Evolutionary conservation across 2,113 vertebrate species (phyloP).

Genomic region (Prietella phreatophila): DNA sequence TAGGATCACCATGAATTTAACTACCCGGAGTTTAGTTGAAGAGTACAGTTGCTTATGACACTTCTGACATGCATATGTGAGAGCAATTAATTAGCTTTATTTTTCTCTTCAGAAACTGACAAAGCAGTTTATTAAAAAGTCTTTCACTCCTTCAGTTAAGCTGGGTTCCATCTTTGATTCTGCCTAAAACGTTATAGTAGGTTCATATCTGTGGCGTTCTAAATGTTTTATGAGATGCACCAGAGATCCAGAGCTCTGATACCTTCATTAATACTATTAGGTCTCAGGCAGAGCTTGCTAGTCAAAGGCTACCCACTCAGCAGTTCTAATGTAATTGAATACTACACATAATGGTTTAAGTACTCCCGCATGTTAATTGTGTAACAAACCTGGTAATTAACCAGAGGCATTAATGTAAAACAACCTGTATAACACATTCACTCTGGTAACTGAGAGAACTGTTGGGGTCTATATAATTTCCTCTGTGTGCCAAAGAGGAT

Average conservation of each 20-base stretch:
- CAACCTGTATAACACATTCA: conserved; percentile 20
- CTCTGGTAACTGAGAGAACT: background rate
- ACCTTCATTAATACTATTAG: conserved; percentile 37
- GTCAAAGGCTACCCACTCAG: conserved; percentile 28
- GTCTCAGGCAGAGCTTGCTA: conserved; percentile 19
- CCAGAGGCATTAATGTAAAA: conserved; percentile 29
- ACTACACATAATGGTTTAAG: conserved; percentile 24
- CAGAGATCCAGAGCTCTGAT: conserved; percentile 35
- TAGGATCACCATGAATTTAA: background rate
- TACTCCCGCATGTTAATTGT: conserved; percentile 49
- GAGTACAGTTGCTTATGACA: background rate
- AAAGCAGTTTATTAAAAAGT: background rate
- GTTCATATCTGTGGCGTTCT: conserved; percentile 29
- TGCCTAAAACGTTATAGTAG: background rate
- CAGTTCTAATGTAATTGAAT: conserved; percentile 50
- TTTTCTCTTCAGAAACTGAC: background rate
- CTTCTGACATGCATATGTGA: background rate
- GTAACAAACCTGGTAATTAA: conserved; percentile 43
- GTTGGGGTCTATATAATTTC: background rate
- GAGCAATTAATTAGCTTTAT: background rate
- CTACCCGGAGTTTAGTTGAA: background rate
- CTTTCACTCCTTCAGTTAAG: background rate
- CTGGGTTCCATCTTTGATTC: background rate
- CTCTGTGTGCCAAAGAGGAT: background rate
- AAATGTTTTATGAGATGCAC: conserved; percentile 33